These are phyloP conservation scores for Hyperopisus bebe DNA, from an alignment of 2,113 vertebrate genomes.

Conservation along the genomic window DNA sequence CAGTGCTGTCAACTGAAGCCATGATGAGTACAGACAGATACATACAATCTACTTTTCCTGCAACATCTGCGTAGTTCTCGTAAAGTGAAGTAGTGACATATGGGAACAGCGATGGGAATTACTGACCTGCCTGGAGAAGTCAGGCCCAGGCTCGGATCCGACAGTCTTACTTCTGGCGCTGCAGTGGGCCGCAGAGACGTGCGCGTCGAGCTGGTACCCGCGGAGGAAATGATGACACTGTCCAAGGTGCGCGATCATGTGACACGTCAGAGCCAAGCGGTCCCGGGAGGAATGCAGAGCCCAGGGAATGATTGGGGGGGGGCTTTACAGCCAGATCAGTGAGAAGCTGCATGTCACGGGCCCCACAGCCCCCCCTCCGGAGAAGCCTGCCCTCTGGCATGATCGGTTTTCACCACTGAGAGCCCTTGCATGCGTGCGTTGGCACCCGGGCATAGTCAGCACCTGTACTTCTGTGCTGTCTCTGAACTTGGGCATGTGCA, in stretches of 20 bases:
- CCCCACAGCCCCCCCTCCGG: background rate
- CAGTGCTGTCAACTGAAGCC: background rate
- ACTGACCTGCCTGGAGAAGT: background rate
- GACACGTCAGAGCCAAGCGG: background rate
- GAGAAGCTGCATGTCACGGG: background rate
- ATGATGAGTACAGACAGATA: background rate
- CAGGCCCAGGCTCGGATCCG: background rate
- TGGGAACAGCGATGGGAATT: background rate
- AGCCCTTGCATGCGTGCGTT: background rate
- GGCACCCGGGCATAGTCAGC: background rate
- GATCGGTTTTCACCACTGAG: slow-evolving; percentile 1
- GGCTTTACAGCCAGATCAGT: background rate
- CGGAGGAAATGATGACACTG: background rate
- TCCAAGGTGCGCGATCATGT: background rate
- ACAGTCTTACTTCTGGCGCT: background rate
- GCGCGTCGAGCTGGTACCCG: background rate
- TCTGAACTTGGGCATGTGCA: background rate
- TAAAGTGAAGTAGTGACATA: background rate
- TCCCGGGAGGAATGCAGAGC: background rate
- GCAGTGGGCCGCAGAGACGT: background rate
- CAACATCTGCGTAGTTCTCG: background rate
- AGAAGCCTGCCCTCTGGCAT: background rate
- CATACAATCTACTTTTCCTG: background rate
- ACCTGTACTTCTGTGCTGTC: background rate
- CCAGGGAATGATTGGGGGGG: background rate